Base-by-base conservation (phyloP, 30 jellyfish, hydroid and myxozoan genomes). In the Aurelia sp. region DNA sequence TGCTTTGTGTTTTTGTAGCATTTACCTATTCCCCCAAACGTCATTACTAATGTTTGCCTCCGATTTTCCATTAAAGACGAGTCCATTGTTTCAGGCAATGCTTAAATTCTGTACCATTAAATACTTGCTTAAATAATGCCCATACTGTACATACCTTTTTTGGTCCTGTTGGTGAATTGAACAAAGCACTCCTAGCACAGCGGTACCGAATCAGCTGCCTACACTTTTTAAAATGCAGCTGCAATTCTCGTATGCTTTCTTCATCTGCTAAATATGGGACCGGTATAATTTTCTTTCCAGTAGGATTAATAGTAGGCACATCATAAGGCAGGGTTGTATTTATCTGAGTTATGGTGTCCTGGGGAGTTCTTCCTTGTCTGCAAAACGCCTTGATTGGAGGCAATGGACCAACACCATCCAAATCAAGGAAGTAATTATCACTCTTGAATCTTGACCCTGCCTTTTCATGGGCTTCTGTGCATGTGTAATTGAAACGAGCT, bases 401-500 rank as follows among this genome's bases (percentile, higher is more conserved):
- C 84, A 90, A 76, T 53, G 95, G 95, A 9, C 99, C 99, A 66
- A 95, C 31, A 31, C 99, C 99, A 90, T 95, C 99, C 90, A 95
- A 27, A 55, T 95, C 99, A 63, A 95, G 91, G 83, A 81, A 89
- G 57, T 95, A 95, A 17, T 85, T 96, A 66, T 95, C 99, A 79
- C 91, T 95, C 68, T 85, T 76, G 82, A 77, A 78, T n/a, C 96
- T 41, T 10, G 82, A 96, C 17, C 96, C 99, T 47, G 95, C 94
- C 70, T 89, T 89, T 52, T 96, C 82, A 60, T 75, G 87, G 66
- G 90, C 88, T 67, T 96, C 97, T 30, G 90, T 90, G 63, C 99
- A 95, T 11, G 97, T 89, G 86, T 95, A 90, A 64, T 95, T 95
- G 88, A 89, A 95, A 53, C 99, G 99, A 63, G 99, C 99, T 95